A percentile compares a stretch with the other conserved stretches of the same genome.
These are phyloP conservation scores for Pediacus dermestoides DNA, from an alignment of 2,888 invertebrate genomes.

Conservation along the genomic window DNA sequence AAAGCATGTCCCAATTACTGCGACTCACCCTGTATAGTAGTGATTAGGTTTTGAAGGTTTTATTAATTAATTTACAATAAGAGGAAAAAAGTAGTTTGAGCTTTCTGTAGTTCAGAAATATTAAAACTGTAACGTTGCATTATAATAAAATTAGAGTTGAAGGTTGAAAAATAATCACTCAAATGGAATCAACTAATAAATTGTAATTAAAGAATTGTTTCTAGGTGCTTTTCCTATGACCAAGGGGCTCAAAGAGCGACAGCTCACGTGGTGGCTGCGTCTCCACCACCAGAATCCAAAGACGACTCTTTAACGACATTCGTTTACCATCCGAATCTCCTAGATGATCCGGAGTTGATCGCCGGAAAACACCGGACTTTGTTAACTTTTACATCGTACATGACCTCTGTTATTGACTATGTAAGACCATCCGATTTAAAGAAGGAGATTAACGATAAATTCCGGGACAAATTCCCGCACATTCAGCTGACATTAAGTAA, in stretches of 20 bases:
- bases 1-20: no score
- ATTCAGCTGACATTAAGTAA: slow-evolving; percentile 94
- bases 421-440: slow-evolving; percentile 93
- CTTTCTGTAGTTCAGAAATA: no score
- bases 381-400: slow-evolving; percentile 83
- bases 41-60: no score
- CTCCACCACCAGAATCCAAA: slow-evolving; percentile 48
- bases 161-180: no score
- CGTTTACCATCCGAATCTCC: slow-evolving; percentile 78
- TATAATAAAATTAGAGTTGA: no score
- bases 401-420: slow-evolving; percentile 96
- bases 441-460: slow-evolving; percentile 95
- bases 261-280: slow-evolving; percentile 50
- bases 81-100: no score
- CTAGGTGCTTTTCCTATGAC: slow-evolving; percentile 73
- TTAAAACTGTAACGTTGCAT: no score
- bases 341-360: slow-evolving; percentile 91
- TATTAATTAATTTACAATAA: no score
- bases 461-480: slow-evolving; percentile 90
- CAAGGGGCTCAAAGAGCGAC: slow-evolving; percentile 54
- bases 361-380: slow-evolving; percentile 86
- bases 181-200: no score
- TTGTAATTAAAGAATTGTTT: no score
- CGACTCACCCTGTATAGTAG: no score
- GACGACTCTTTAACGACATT: slow-evolving; percentile 43